Evolutionary conservation across 2,888 invertebrate species (phyloP).

Genomic region (Ornithoptera alexandrae): DNA sequence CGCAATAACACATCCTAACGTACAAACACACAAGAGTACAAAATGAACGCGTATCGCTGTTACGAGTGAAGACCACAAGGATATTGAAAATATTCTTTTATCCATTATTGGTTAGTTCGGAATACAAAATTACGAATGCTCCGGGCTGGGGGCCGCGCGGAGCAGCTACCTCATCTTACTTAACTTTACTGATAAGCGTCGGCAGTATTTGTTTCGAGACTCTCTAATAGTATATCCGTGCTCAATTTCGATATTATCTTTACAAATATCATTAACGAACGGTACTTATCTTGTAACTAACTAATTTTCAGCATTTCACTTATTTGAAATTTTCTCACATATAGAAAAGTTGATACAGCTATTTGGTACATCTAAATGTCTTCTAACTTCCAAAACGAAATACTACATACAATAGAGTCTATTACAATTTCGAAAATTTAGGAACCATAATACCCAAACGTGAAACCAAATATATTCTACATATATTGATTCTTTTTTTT

Average conservation of each 20-base stretch:
- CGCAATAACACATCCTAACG: slow-evolving; percentile 52
- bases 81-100: slow-evolving; percentile 68
- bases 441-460: slow-evolving; percentile 81
- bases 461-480: slow-evolving; percentile 74
- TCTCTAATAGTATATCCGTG: slow-evolving; percentile 77
- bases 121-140: slow-evolving; percentile 66
- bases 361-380: slow-evolving; percentile 78
- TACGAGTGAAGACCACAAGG: slow-evolving; percentile 79
- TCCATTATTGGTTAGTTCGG: slow-evolving; percentile 51
- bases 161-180: slow-evolving; percentile 52
- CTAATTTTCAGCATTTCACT: slow-evolving; percentile 72
- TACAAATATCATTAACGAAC: slow-evolving; percentile 66
- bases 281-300: slow-evolving; percentile 73
- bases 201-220: slow-evolving; percentile 73
- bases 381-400: slow-evolving; percentile 74
- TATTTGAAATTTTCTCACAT: slow-evolving; percentile 66
- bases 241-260: slow-evolving; percentile 66
- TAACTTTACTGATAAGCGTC: slow-evolving; percentile 64
- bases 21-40: slow-evolving; percentile 57
- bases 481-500: slow-evolving; percentile 55
- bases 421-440: slow-evolving; percentile 81
- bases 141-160: slow-evolving; percentile 38
- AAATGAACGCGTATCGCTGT: slow-evolving; percentile 75
- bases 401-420: slow-evolving; percentile 78
- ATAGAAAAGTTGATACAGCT: slow-evolving; percentile 79